These are phyloP conservation scores for Onychomys torridus DNA, from an alignment of 2,797 vertebrate species.

Conservation along the genomic window DNA sequence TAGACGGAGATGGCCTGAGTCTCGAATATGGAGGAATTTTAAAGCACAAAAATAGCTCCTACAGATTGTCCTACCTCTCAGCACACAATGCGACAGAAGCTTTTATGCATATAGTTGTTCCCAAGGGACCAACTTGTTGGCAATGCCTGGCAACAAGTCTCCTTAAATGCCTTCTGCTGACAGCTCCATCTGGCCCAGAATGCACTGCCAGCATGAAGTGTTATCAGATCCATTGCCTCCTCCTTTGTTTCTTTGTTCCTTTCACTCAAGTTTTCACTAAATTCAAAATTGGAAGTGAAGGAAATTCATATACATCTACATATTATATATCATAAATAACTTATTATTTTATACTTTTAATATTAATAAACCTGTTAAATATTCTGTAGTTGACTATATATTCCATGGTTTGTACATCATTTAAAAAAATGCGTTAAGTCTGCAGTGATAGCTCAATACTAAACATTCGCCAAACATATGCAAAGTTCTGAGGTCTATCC, in stretches of 20 bases:
- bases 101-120: slow-evolving; percentile 31
- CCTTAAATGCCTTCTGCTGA: slow-evolving; percentile 24
- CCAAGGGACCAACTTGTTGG: slow-evolving; percentile 27
- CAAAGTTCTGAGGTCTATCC: background rate
- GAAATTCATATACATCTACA: background rate
- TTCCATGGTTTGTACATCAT: background rate
- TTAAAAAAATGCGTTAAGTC: background rate
- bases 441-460: background rate
- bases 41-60: background rate
- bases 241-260: background rate
- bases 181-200: slow-evolving; percentile 46
- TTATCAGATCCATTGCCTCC: background rate
- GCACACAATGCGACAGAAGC: background rate
- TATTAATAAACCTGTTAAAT: background rate
- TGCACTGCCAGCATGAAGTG: background rate
- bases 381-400: slow-evolving; percentile 17
- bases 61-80: background rate
- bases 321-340: background rate
- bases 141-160: slow-evolving; percentile 60
- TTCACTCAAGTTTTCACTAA: slow-evolving; percentile 18
- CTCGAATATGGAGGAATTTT: background rate
- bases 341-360: slow-evolving; percentile 29
- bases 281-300: slow-evolving; percentile 31
- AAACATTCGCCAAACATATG: background rate
- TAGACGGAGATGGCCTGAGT: background rate